These are phyloP conservation scores for Priocnemis perturbator DNA, from an alignment of 2,888 invertebrate genomes.

Conservation along the genomic window DNA sequence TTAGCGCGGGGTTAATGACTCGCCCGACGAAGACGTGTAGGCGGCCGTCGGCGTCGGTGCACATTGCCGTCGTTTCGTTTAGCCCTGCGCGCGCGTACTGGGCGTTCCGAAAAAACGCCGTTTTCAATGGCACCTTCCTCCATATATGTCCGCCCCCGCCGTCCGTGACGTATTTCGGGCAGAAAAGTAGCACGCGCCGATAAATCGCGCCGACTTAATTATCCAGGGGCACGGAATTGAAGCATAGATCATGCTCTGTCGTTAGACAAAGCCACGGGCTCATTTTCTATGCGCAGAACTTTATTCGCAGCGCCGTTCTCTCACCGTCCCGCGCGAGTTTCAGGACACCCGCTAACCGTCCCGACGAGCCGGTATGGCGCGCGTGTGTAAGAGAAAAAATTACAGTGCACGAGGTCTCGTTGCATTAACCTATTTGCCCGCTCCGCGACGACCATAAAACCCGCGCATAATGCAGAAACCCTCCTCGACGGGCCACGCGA, in stretches of 20 bases:
- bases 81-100: not conserved
- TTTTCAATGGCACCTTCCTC: not conserved
- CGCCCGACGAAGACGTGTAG: slow-evolving; percentile 36
- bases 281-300: no score
- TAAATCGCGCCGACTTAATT: slow-evolving; percentile 27
- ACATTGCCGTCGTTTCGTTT: not conserved
- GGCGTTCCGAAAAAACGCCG: no score
- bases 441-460: not conserved
- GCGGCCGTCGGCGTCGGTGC: slow-evolving; percentile 16
- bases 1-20: slow-evolving; percentile 54
- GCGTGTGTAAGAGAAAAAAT: slow-evolving; percentile 39
- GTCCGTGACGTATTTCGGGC: not conserved
- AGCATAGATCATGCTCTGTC: no score
- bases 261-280: no score
- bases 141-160: not conserved
- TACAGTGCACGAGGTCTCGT: slow-evolving; percentile 40
- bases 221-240: slow-evolving; percentile 3
- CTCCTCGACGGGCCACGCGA: not conserved
- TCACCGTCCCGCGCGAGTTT: no score
- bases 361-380: no score
- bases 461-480: slow-evolving; percentile 1
- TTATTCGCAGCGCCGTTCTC: no score
- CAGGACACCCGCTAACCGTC: no score
- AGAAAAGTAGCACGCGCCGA: slow-evolving; percentile 33
- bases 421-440: slow-evolving; percentile 55